Evolutionary conservation across 1,140 invertebrate genomes (phyloP).

Genomic region (Saxidomus purpurata): DNA sequence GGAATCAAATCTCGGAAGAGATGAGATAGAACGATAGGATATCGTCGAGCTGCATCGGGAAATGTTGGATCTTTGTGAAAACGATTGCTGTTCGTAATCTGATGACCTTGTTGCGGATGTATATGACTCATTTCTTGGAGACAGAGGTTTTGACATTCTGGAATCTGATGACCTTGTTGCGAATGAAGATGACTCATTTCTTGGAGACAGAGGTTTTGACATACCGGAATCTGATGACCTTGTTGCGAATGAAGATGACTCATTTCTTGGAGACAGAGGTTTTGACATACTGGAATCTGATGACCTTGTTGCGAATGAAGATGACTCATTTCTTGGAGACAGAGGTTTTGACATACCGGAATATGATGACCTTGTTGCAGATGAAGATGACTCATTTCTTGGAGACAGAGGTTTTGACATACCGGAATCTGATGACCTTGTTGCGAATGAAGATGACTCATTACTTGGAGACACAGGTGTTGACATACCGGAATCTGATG

Average conservation of each 20-base stretch:
- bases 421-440: too few species aligned
- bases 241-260: background rate
- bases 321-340: background rate
- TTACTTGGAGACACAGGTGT: too few species aligned
- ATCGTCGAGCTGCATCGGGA: background rate
- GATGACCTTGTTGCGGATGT: background rate
- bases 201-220: background rate
- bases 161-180: background rate
- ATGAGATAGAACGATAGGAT: background rate
- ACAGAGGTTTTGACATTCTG: background rate
- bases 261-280: background rate
- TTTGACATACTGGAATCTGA: background rate
- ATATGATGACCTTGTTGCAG: too few species aligned
- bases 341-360: background rate
- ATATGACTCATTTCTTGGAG: background rate
- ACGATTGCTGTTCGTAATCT: background rate
- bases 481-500: too few species aligned
- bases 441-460: too few species aligned
- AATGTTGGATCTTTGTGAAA: too few species aligned
- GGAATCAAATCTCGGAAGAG: background rate
- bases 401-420: too few species aligned
- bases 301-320: background rate
- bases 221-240: background rate
- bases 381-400: too few species aligned
- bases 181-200: background rate